Conservation (phyloP, 2,888 invertebrate species). For the Lithophane leautieri region DNA sequence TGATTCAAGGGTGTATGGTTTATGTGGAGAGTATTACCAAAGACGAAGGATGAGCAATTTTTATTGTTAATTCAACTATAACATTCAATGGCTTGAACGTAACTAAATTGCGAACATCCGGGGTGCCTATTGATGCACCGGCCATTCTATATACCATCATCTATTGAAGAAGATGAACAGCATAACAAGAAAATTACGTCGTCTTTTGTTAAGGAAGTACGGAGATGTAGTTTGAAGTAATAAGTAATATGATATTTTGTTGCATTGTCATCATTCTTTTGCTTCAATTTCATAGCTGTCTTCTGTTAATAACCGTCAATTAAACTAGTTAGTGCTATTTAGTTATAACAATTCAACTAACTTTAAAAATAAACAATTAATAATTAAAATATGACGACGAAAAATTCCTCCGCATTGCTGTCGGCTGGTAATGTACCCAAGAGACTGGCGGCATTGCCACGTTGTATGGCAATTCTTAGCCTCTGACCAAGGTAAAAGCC, state of each 20-base stretch:
- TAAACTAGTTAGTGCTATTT: slow-evolving; percentile 7
- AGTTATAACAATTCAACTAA: slow-evolving; percentile 11
- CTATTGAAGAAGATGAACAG: slow-evolving; percentile 73
- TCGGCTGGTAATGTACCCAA: too few relatives aligned
- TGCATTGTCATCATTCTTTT: slow-evolving; percentile 41
- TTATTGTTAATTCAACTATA: slow-evolving; percentile 87
- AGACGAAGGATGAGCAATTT: slow-evolving; percentile 87
- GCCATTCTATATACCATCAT: slow-evolving; percentile 77
- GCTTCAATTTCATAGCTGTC: slow-evolving; percentile 22
- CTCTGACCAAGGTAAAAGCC: too few relatives aligned
- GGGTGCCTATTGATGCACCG: slow-evolving; percentile 85
- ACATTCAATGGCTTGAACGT: slow-evolving; percentile 87
- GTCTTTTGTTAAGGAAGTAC: slow-evolving; percentile 76
- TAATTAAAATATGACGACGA: too few relatives aligned
- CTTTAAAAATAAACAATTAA: too few relatives aligned
- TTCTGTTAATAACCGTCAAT: slow-evolving; percentile 26
- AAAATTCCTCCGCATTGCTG: too few relatives aligned
- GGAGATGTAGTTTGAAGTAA: slow-evolving; percentile 59
- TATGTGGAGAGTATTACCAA: slow-evolving; percentile 50
- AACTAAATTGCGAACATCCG: slow-evolving; percentile 90
- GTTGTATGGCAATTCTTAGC: too few relatives aligned
- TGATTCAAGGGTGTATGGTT: neutral
- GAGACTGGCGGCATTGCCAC: too few relatives aligned
- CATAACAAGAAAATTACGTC: slow-evolving; percentile 83
- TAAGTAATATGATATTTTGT: slow-evolving; percentile 75